These are phyloP conservation scores for Epiblema foenella DNA, from an alignment of 2,888 invertebrate species.

Conservation along the genomic window DNA sequence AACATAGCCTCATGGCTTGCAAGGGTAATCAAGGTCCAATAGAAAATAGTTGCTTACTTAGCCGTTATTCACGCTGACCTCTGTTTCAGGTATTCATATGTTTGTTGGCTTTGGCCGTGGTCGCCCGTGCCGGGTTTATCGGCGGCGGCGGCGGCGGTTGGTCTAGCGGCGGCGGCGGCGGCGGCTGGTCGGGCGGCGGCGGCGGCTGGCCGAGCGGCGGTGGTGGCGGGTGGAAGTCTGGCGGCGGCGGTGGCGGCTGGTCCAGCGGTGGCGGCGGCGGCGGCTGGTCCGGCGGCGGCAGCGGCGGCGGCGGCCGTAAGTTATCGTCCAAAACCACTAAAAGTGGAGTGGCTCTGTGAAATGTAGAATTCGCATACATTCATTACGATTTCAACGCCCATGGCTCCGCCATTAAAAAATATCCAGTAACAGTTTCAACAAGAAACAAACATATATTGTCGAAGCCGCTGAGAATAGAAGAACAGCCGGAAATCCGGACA, in stretches of 20 bases:
- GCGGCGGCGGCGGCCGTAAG: conserved; percentile 53
- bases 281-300: conserved; percentile 54
- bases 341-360: background rate
- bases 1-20: background rate
- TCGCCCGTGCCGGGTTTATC: conserved; percentile 71
- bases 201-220: conserved; percentile 41
- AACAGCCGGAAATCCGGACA: too few relatives aligned
- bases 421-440: too few relatives aligned
- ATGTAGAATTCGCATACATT: too few relatives aligned
- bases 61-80: background rate
- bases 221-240: conserved; percentile 53
- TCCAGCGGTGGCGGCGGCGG: conserved; percentile 50
- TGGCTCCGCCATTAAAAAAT: too few relatives aligned
- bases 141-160: conserved; percentile 61
- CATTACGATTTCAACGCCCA: too few relatives aligned
- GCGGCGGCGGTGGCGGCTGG: conserved; percentile 49
- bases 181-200: conserved; percentile 35
- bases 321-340: conserved; percentile 1
- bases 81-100: conserved; percentile 75
- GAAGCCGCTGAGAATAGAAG: too few relatives aligned
- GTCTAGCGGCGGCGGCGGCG: conserved; percentile 52
- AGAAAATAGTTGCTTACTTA: background rate
- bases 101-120: conserved; percentile 72
- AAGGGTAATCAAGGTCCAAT: background rate
- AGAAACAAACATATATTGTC: too few relatives aligned